phyloP scores from a whole-genome alignment of 30 jellyfish, hydroid and myxozoan genomes.

The Clytia hemisphaerica region DNA sequence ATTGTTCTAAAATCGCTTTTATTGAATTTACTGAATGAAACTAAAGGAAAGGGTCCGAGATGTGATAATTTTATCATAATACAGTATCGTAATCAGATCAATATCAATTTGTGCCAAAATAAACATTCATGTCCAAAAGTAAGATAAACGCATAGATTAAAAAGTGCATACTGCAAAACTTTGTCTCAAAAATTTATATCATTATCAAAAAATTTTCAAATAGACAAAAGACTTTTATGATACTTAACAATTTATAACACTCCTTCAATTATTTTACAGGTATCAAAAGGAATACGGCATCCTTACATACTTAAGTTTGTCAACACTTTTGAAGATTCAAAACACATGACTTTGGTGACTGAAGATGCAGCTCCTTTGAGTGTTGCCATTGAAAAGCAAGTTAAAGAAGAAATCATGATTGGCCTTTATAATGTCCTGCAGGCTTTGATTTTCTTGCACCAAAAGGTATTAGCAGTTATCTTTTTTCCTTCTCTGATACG shows the following conservation, averaged over 20 bases:
- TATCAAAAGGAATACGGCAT: constrained; percentile 46
- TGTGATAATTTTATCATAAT: too few relatives aligned
- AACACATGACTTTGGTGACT: constrained; percentile 39
- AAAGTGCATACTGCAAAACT: too few relatives aligned
- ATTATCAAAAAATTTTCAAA: neutral
- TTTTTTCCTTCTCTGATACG: too few relatives aligned
- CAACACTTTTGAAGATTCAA: constrained; percentile 29
- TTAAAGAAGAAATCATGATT: constrained; percentile 45
- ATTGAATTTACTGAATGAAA: too few relatives aligned
- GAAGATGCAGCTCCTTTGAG: constrained; percentile 69
- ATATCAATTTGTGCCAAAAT: too few relatives aligned
- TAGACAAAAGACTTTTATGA: neutral
- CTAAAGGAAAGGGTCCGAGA: too few relatives aligned
- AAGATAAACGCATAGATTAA: too few relatives aligned
- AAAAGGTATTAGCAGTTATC: constrained; percentile 43
- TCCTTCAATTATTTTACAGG: constrained; percentile 27
- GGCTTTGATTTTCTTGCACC: constrained; percentile 66
- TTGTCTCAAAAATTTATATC: too few relatives aligned
- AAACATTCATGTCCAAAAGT: too few relatives aligned
- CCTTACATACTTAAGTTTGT: constrained; percentile 65
- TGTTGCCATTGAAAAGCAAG: constrained; percentile 36
- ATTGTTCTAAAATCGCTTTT: too few relatives aligned
- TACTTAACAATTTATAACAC: neutral
- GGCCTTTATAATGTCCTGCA: constrained; percentile 70
- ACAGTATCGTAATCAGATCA: too few relatives aligned